Percentiles rank a stretch among this genome's conserved stretches.
These are phyloP conservation scores for Indicator indicator DNA, from an alignment of 2,113 vertebrate genomes.

Conservation along the genomic window DNA sequence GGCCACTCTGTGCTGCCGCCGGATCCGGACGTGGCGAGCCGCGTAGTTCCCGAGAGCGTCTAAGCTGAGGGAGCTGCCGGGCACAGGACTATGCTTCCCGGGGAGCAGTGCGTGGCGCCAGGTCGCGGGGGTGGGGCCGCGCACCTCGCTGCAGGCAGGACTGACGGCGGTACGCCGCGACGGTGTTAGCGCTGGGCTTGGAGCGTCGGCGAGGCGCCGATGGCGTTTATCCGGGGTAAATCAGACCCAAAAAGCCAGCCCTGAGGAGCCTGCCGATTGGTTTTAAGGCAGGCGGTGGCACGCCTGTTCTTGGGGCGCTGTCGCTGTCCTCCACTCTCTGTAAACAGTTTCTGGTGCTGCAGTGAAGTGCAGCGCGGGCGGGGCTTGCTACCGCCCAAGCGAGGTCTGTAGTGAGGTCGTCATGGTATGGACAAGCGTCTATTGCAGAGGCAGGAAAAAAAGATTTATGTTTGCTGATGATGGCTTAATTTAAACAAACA, in stretches of 20 bases:
- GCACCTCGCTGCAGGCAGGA: neutral
- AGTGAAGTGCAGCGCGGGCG: accelerated
- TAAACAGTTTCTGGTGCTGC: neutral
- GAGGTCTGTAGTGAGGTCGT: too few relatives aligned
- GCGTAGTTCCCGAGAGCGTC: neutral
- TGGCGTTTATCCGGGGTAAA: neutral
- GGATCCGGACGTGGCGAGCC: neutral
- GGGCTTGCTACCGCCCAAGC: neutral
- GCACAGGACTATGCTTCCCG: neutral
- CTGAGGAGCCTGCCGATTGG: too few relatives aligned
- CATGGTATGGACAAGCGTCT: accelerated
- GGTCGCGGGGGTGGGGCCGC: too few relatives aligned
- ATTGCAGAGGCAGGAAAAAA: accelerated
- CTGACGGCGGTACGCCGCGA: too few relatives aligned
- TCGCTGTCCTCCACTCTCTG: too few relatives aligned
- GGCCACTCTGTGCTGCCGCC: neutral
- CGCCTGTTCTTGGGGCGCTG: neutral
- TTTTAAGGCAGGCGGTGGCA: neutral
- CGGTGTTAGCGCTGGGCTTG: neutral
- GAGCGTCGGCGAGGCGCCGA: too few relatives aligned
- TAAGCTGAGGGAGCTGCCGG: neutral
- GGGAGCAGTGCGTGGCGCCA: neutral
- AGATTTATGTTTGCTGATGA: accelerated
- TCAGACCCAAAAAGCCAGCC: neutral
- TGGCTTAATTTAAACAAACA: neutral